These are phyloP conservation scores for Strigamia transsilvanica DNA, from an alignment of 2,888 invertebrate species.

Conservation along the genomic window DNA sequence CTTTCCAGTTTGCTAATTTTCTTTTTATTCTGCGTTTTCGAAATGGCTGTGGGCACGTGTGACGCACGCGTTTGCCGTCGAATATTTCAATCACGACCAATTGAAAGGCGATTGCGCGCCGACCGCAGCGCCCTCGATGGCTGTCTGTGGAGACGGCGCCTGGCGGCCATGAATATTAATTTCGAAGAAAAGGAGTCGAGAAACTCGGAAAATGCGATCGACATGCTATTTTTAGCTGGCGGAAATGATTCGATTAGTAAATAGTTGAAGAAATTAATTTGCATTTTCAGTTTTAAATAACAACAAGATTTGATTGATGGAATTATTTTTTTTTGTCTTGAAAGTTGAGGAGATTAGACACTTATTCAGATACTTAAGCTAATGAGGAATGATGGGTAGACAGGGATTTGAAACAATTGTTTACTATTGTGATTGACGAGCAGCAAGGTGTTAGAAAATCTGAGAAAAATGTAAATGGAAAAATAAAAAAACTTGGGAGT, in stretches of 20 bases:
- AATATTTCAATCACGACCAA: conserved; percentile 40
- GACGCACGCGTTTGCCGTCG: neutral
- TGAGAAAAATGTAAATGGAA: neutral
- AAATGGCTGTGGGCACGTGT: neutral
- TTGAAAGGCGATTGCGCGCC: conserved; percentile 25
- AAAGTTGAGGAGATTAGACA: neutral
- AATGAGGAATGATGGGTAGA: conserved; percentile 1
- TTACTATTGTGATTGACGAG: neutral
- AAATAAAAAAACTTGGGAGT: neutral
- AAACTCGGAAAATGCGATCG: conserved; percentile 6
- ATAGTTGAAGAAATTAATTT: conserved; percentile 42
- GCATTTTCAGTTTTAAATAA: neutral
- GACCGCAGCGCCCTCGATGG: conserved; percentile 42
- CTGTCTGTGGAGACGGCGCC: neutral
- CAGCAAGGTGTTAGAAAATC: neutral
- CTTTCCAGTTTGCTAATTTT: neutral
- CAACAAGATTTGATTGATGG: neutral
- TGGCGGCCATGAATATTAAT: conserved; percentile 44
- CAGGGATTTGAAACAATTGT: neutral
- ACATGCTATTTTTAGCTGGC: conserved; percentile 9
- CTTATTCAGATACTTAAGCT: neutral
- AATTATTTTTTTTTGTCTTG: neutral
- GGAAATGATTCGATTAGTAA: conserved; percentile 25
- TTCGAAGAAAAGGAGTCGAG: neutral
- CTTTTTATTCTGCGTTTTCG: neutral